phyloP scores from a whole-genome alignment of 2,797 vertebrate species.

The Centropyge bicolor region DNA sequence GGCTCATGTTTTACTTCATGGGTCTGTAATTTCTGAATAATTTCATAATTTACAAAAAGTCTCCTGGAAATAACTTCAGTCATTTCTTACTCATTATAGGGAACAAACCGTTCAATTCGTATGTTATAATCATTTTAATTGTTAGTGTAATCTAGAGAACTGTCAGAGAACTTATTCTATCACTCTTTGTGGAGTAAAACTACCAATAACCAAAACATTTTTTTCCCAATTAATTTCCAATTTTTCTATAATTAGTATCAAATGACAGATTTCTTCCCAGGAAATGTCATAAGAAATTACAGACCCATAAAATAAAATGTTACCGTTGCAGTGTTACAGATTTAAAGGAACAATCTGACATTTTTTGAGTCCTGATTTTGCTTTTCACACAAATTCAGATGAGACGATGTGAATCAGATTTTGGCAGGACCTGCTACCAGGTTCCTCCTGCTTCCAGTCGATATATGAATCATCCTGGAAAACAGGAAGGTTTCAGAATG shows the following conservation, averaged over 20 bases:
- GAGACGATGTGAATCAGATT: background rate
- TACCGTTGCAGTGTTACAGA: background rate
- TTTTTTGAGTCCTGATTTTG: background rate
- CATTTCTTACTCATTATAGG: background rate
- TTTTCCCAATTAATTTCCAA: background rate
- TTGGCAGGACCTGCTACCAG: no score
- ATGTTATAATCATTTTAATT: background rate
- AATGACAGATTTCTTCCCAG: conserved; percentile 16
- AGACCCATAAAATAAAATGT: conserved; percentile 23
- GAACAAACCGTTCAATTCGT: background rate
- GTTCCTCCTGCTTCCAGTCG: background rate
- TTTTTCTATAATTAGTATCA: background rate
- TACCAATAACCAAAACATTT: background rate
- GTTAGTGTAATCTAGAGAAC: background rate
- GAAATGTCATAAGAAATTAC: conserved; percentile 5
- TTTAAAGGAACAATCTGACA: background rate
- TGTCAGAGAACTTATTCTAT: background rate
- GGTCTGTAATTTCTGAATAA: conserved; percentile 1
- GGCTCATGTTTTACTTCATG: background rate
- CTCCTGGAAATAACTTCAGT: background rate
- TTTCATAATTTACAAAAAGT: background rate
- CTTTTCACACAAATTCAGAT: background rate
- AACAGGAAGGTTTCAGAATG: background rate
- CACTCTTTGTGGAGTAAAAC: no score
- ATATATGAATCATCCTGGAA: background rate